Evolutionary conservation across 1,140 invertebrate genomes (phyloP).

Genomic region (Pachypsylla venusta): DNA sequence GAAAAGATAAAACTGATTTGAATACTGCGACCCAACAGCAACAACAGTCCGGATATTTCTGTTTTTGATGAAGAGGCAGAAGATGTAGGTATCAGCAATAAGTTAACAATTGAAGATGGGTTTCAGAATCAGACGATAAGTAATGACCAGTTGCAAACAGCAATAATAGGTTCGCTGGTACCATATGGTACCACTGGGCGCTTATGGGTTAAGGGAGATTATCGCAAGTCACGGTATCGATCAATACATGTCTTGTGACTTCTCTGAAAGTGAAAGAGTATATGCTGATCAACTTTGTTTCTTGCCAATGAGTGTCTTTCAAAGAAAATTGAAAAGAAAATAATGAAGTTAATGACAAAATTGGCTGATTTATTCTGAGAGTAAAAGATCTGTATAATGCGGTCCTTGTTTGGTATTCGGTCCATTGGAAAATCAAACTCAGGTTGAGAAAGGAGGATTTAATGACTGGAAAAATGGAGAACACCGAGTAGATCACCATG

Average conservation of each 20-base stretch:
- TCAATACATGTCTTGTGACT: slow-evolving; percentile 1
- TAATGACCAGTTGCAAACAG: too few species aligned
- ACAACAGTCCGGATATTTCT: slow-evolving; percentile 1
- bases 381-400: slow-evolving; percentile 23
- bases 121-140: too few species aligned
- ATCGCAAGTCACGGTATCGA: slow-evolving; percentile 7
- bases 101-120: too few species aligned
- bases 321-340: slow-evolving; percentile 22
- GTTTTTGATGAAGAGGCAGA: slow-evolving; percentile 5
- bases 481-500: slow-evolving; percentile 19
- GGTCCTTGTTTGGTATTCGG: slow-evolving; percentile 24
- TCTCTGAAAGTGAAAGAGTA: slow-evolving; percentile 15
- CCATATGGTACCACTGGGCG: too few species aligned
- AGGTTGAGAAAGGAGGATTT: slow-evolving; percentile 20
- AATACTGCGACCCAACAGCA: neutral
- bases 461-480: slow-evolving; percentile 26
- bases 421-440: too few species aligned
- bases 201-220: neutral
- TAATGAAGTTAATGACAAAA: slow-evolving; percentile 21
- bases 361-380: slow-evolving; percentile 25
- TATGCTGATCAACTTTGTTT: slow-evolving; percentile 18
- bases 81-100: too few species aligned
- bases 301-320: slow-evolving; percentile 21
- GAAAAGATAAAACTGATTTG: slow-evolving; percentile 8
- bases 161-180: neutral